phyloP scores from a whole-genome alignment of 2,888 invertebrate species.

The Sphinx pinastri region DNA sequence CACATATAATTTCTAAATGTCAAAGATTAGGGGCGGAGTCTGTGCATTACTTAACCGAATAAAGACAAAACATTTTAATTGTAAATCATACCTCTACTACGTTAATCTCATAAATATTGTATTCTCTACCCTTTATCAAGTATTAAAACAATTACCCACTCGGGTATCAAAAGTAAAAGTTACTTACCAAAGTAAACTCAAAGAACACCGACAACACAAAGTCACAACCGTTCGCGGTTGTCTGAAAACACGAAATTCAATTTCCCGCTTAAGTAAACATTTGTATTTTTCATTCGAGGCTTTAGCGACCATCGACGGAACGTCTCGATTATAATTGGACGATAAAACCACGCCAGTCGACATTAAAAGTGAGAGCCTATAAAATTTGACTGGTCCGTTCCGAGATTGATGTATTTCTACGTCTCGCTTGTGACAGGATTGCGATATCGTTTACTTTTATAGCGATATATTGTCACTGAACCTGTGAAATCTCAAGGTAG shows the following conservation, averaged over 20 bases:
- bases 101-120: background rate
- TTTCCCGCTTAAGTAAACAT: conserved; percentile 25
- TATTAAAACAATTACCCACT: background rate
- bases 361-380: conserved; percentile 69
- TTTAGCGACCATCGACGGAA: conserved; percentile 24
- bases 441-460: conserved; percentile 9
- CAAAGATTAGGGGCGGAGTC: too few relatives aligned
- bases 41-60: too few relatives aligned
- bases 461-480: too few relatives aligned
- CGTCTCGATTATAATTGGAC: conserved; percentile 58
- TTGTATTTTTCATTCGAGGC: conserved; percentile 24
- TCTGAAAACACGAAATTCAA: conserved; percentile 25
- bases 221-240: background rate
- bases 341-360: conserved; percentile 59
- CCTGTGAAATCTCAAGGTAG: too few relatives aligned
- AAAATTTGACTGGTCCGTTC: conserved; percentile 62
- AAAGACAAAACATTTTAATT: too few relatives aligned
- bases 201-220: conserved; percentile 4
- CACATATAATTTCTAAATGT: too few relatives aligned
- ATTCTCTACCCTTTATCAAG: background rate
- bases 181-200: background rate
- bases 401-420: conserved; percentile 50
- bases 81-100: too few relatives aligned
- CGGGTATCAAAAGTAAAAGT: background rate
- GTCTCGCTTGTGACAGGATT: background rate